Percentiles rank a stretch among this genome's conserved stretches.
phyloP scores from a whole-genome alignment of 2,888 invertebrate genomes.

The Gari tellinella region DNA sequence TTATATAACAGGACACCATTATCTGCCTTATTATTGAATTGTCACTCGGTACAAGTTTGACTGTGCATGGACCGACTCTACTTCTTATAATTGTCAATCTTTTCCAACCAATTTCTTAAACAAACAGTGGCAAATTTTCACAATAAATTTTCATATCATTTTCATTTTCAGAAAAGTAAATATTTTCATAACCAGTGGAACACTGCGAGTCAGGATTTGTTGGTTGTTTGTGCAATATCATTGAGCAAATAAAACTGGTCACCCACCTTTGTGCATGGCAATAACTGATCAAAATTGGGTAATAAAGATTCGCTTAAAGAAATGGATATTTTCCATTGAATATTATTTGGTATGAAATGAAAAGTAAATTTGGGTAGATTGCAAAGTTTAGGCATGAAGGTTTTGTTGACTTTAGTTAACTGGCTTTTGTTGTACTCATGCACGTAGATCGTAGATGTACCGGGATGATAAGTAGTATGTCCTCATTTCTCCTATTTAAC shows the following conservation, averaged over 20 bases:
- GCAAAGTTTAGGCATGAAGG: constrained; percentile 9
- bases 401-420: constrained; percentile 22
- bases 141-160: constrained; percentile 37
- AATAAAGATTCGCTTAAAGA: constrained; percentile 22
- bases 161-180: constrained; percentile 3
- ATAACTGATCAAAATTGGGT: constrained; percentile 8
- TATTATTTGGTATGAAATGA: constrained; percentile 59
- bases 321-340: constrained; percentile 25
- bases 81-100: too few relatives aligned
- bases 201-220: constrained; percentile 24
- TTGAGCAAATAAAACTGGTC: constrained; percentile 37
- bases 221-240: constrained; percentile 43
- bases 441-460: constrained; percentile 1
- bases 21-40: too few relatives aligned
- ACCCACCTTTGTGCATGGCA: constrained; percentile 1
- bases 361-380: constrained; percentile 49
- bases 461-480: too few relatives aligned
- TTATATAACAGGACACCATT: too few relatives aligned
- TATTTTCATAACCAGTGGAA: constrained; percentile 13
- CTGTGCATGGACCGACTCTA: too few relatives aligned
- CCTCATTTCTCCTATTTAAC: too few relatives aligned
- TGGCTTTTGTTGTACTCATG: constrained; percentile 27
- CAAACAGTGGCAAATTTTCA: constrained; percentile 19
- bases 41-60: too few relatives aligned
- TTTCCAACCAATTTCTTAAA: constrained; percentile 20